Conservation (phyloP, 2,797 vertebrate species). For the Mus minutoides region DNA sequence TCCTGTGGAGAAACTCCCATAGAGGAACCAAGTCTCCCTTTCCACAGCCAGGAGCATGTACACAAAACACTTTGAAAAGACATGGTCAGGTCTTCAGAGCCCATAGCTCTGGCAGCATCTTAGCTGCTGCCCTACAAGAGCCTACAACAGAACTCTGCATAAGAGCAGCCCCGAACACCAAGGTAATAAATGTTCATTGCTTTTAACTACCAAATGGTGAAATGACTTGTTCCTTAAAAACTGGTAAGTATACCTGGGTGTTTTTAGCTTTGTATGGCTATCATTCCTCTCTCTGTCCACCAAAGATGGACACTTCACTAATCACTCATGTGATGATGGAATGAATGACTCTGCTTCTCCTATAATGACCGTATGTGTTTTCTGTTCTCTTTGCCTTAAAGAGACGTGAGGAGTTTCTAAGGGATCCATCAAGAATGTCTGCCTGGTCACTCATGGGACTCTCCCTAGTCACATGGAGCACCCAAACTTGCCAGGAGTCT, state of each 20-base stretch:
- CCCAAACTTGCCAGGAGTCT: not conserved
- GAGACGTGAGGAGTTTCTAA: not conserved
- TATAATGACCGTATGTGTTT: not conserved
- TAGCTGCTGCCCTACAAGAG: not conserved
- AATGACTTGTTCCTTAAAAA: not conserved
- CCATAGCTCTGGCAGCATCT: not conserved
- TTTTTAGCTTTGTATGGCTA: not conserved
- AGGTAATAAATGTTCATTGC: not conserved
- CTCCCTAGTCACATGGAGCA: not conserved
- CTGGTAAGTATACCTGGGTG: not conserved
- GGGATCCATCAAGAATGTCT: not conserved
- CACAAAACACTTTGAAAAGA: not conserved
- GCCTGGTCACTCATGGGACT: not conserved
- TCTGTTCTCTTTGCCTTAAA: conserved; percentile 38
- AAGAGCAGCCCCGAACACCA: not conserved
- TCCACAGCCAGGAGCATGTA: not conserved
- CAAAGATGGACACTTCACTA: not conserved
- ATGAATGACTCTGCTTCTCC: not conserved
- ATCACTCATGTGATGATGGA: not conserved
- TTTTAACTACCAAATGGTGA: not conserved
- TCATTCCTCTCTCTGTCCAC: not conserved
- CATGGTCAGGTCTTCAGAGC: not conserved
- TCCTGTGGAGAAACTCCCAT: not conserved
- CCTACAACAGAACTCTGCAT: not conserved
- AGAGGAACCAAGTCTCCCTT: not conserved